Evolutionary conservation across 2,797 vertebrate genomes (phyloP).

Genomic region (Trematomus bernacchii): DNA sequence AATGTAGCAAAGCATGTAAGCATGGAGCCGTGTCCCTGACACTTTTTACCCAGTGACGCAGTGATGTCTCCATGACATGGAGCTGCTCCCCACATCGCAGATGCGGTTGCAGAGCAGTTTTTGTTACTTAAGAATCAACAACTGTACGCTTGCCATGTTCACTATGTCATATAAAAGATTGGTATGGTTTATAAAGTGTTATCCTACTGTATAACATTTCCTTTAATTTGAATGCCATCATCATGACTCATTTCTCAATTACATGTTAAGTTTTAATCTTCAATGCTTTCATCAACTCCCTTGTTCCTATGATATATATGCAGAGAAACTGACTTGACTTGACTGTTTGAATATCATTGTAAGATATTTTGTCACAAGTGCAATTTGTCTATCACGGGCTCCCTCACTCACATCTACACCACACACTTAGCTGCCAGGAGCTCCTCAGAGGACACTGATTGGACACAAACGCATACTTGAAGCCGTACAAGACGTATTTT

Average conservation of each 20-base stretch:
- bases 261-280: background rate
- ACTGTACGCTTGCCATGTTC: slow-evolving; percentile 1
- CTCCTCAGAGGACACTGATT: background rate
- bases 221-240: background rate
- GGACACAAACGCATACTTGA: background rate
- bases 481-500: background rate
- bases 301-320: slow-evolving; percentile 1
- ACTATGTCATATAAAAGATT: background rate
- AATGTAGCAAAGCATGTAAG: slow-evolving; percentile 46
- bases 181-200: background rate
- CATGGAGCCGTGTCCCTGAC: slow-evolving; percentile 15
- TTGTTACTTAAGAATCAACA: slow-evolving; percentile 10
- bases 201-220: background rate
- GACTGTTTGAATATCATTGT: slow-evolving; percentile 4
- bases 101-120: background rate
- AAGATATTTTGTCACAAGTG: slow-evolving; percentile 18
- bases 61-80: slow-evolving; percentile 31
- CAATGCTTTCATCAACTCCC: background rate
- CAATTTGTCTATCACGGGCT: background rate
- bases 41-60: slow-evolving; percentile 19
- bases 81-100: slow-evolving; percentile 4
- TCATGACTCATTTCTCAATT: background rate
- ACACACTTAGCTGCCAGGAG: too few species aligned
- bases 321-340: slow-evolving; percentile 2
- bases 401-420: too few species aligned